Base-by-base conservation (phyloP, 2,797 vertebrate species). In the Crypturellus tataupa region DNA sequence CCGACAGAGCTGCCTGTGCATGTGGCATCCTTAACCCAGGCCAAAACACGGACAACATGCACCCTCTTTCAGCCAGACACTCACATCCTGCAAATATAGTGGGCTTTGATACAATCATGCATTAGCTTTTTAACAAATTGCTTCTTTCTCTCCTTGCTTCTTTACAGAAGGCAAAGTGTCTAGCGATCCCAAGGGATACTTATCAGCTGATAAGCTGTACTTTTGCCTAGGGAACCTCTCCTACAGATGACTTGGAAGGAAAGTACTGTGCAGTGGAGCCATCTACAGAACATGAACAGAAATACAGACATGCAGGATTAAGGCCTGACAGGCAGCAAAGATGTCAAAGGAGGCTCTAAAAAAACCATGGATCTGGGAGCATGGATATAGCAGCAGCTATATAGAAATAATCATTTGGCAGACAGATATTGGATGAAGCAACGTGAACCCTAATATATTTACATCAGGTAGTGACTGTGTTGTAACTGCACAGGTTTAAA, bases 211-310 rank as follows among this genome's bases (percentile, higher is more conserved):
- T 59, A 71, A 17, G 40, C 49, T 68, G 63, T 40, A 88, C 37
- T 73, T 75, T 72, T 77, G n/a, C 37, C 78, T 55, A 29, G 8
- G 58, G 93, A 87, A 78, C 35, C 8, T 71, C 51, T 72, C n/a
- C 64, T 77, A 56, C 40, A 72, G 71, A 55, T 8, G 58, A 80
- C 82, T 84, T 58, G 2, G 5, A 91, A 58, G 70, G 85, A 77
- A 95, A 94, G 75, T n/a, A 82, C 9, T 2, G 2, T 84, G 29
- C 37, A 82, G 64, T 80, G 69, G 94, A 94, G 93, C 94, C 95
- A 95, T 75, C 93, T 96, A 76, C 81, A 92, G 95, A 85, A 69
- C 16, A 46, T 29, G 46, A 75, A 14, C 6, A 89, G 80, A 93
- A 96, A 85, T 76, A 90, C 71, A 80, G 40, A 68, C 68, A 80